These are phyloP conservation scores for Monochamus alternatus DNA, from an alignment of 2,888 invertebrate genomes.

Conservation along the genomic window DNA sequence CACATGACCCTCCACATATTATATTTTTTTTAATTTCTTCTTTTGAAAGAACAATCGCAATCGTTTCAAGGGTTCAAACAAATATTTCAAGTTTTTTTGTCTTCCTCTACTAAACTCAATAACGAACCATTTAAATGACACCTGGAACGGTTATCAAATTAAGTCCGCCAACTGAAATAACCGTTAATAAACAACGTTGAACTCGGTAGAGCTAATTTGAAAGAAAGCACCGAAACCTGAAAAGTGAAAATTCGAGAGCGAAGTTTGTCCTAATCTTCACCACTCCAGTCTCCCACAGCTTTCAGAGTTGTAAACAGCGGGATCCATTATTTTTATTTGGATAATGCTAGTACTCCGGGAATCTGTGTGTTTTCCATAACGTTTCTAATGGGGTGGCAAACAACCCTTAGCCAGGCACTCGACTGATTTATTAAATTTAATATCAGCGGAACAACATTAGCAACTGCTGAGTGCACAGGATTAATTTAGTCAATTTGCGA, in stretches of 20 bases:
- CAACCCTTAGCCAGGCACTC: not conserved
- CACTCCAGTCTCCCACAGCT: not conserved
- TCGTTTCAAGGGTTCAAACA: too few species aligned
- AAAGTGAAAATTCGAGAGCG: not conserved
- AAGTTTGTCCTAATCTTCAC: conserved; percentile 1
- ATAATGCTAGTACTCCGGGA: not conserved
- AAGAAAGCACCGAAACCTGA: not conserved
- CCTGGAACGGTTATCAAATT: not conserved
- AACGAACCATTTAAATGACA: not conserved
- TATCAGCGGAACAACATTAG: not conserved
- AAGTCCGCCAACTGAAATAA: not conserved
- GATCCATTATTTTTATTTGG: conserved; percentile 7
- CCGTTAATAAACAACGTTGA: not conserved
- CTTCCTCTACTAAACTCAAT: not conserved
- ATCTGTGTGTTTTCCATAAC: not conserved
- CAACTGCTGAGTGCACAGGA: too few species aligned
- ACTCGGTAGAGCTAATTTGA: not conserved
- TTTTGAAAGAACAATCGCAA: too few species aligned
- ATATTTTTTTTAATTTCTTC: too few species aligned
- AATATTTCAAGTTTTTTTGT: too few species aligned
- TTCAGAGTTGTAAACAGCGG: conserved; percentile 8
- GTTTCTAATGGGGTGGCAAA: not conserved
- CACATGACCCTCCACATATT: too few species aligned
- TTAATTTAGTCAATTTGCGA: too few species aligned
- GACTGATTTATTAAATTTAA: not conserved